Conservation (phyloP, 1,140 invertebrate species). For the Hycleus cichorii region DNA sequence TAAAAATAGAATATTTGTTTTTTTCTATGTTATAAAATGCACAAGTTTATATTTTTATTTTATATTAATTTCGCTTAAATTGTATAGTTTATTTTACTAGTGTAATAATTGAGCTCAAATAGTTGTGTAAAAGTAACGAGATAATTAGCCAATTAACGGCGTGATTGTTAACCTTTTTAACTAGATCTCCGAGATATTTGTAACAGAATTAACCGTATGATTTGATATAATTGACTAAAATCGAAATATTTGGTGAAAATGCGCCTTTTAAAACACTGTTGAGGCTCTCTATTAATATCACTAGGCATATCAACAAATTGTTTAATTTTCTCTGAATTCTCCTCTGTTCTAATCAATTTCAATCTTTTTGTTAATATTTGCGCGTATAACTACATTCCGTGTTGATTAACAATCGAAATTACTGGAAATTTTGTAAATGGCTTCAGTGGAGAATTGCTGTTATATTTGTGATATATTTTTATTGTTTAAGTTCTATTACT, state of each 20-base stretch:
- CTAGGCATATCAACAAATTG: slow-evolving; percentile 7
- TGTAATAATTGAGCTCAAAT: slow-evolving; percentile 8
- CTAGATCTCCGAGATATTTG: not conserved
- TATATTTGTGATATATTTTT: slow-evolving; percentile 24
- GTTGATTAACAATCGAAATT: slow-evolving; percentile 2
- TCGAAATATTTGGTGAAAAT: too few relatives aligned
- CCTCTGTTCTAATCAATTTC: not conserved
- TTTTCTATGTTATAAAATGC: not conserved
- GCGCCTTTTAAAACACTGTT: not conserved
- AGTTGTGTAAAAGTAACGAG: not conserved
- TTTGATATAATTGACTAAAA: too few relatives aligned
- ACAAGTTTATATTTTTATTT: slow-evolving; percentile 3
- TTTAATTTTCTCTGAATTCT: not conserved
- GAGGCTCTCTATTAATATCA: slow-evolving; percentile 10
- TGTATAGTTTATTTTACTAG: slow-evolving; percentile 5
- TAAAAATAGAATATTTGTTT: not conserved
- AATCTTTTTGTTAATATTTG: slow-evolving; percentile 5
- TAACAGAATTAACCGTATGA: too few relatives aligned
- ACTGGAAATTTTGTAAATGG: not conserved
- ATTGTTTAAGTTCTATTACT: slow-evolving; percentile 18
- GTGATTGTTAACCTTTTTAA: not conserved
- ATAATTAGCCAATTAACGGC: not conserved
- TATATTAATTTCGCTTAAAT: not conserved
- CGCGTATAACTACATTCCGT: slow-evolving; percentile 4
- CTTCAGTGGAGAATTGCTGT: slow-evolving; percentile 7